These are phyloP conservation scores for Ptychoptera contaminata DNA, from an alignment of 2,888 invertebrate genomes.

Conservation along the genomic window DNA sequence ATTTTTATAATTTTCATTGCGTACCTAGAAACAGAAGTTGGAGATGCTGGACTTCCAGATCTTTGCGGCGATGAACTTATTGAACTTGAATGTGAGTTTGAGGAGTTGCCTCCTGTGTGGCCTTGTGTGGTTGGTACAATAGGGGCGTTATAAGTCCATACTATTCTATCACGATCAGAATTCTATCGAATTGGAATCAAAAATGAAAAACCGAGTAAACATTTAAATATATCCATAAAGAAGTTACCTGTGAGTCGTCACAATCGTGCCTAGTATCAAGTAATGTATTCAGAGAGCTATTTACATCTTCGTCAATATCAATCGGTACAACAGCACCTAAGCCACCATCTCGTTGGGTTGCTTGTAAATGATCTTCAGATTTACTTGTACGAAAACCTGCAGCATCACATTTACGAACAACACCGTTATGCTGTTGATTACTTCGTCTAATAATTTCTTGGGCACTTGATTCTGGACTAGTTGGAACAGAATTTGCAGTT, in stretches of 20 bases:
- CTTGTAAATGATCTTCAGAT: slow-evolving; percentile 82
- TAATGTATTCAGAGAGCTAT: slow-evolving; percentile 81
- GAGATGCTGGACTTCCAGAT: slow-evolving; percentile 61
- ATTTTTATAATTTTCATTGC: no score
- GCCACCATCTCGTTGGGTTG: slow-evolving; percentile 32
- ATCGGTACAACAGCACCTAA: slow-evolving; percentile 71
- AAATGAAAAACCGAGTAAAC: no score
- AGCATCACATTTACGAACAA: slow-evolving; percentile 34
- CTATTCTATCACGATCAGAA: slow-evolving; percentile 45
- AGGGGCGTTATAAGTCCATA: slow-evolving; percentile 89
- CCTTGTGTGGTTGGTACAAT: slow-evolving; percentile 30
- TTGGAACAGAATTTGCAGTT: slow-evolving; percentile 46
- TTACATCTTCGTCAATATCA: slow-evolving; percentile 85
- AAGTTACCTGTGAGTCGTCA: slow-evolving; percentile 29
- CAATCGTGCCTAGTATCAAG: slow-evolving; percentile 57
- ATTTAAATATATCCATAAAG: neutral
- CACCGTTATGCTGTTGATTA: slow-evolving; percentile 34
- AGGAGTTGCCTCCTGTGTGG: slow-evolving; percentile 12
- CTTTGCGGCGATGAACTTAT: slow-evolving; percentile 34
- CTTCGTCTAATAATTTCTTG: slow-evolving; percentile 19
- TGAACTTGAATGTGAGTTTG: slow-evolving; percentile 31
- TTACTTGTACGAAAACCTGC: slow-evolving; percentile 74
- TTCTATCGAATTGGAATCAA: slow-evolving; percentile 15
- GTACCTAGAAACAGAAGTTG: slow-evolving; percentile 58
- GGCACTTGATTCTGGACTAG: slow-evolving; percentile 42